Conservation (phyloP, 2,113 vertebrate species). For the Parotia lawesii region DNA sequence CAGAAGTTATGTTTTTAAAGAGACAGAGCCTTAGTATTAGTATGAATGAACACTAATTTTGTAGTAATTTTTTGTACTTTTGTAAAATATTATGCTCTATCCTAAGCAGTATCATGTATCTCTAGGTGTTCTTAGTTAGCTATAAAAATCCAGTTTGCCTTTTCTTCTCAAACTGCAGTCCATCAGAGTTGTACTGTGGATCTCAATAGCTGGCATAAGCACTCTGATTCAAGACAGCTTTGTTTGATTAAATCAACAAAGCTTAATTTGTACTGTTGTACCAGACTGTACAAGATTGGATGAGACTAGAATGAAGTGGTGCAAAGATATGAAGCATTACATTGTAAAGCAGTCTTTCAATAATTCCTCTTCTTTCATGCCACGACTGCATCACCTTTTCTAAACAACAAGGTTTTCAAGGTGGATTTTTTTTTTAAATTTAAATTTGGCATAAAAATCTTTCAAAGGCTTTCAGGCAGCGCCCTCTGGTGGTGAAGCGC, state of each 20-base stretch:
- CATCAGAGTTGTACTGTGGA: background rate
- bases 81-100: background rate
- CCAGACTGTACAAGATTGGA: background rate
- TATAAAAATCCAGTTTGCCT: background rate
- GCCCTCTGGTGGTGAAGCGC: conserved; percentile 39
- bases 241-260: conserved; percentile 43
- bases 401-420: background rate
- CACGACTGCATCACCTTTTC: background rate
- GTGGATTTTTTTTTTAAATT: background rate
- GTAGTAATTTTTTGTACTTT: background rate
- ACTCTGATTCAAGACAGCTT: background rate
- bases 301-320: background rate
- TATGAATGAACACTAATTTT: background rate
- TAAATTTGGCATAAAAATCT: background rate
- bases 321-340: background rate
- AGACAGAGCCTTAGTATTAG: background rate
- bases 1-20: background rate
- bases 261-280: conserved; percentile 1
- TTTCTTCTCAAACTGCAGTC: background rate
- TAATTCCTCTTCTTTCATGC: background rate
- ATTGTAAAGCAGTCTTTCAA: background rate
- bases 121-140: background rate
- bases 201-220: conserved; percentile 1
- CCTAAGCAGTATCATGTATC: background rate
- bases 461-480: background rate